Evolutionary conservation across 2,113 vertebrate species (phyloP).

Genomic region (Excalfactoria chinensis): DNA sequence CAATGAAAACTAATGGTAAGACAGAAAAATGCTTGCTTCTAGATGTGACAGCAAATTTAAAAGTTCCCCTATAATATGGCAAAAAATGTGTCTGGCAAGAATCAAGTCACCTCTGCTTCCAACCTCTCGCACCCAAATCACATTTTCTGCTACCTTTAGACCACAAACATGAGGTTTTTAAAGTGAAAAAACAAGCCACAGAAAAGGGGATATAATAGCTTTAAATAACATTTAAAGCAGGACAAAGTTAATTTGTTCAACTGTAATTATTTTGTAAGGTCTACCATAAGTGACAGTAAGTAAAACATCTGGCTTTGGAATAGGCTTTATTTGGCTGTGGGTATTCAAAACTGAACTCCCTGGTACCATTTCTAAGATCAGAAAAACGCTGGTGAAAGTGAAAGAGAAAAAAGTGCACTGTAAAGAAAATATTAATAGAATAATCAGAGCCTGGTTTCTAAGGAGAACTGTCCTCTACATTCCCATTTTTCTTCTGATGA

Average conservation of each 20-base stretch:
- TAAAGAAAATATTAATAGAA: not conserved
- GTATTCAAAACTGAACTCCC: not conserved
- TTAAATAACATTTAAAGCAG: not conserved
- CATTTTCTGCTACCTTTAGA: not conserved
- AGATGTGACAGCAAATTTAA: not conserved
- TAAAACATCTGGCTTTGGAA: not conserved
- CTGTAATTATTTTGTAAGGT: not conserved
- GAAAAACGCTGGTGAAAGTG: not conserved
- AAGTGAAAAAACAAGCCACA: not conserved
- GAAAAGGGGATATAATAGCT: not conserved
- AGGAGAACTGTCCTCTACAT: not conserved
- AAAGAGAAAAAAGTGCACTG: not conserved
- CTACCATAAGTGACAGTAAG: not conserved
- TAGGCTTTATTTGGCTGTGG: not conserved
- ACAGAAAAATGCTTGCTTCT: not conserved
- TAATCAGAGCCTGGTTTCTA: not conserved
- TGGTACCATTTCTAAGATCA: not conserved
- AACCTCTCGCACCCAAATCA: not conserved
- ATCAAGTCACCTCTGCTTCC: not conserved
- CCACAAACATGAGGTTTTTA: not conserved
- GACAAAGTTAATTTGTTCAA: not conserved
- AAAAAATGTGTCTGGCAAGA: not conserved
- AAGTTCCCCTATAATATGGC: not conserved
- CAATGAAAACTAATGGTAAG: not conserved
- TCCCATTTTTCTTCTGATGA: not conserved